A percentile compares a stretch with the other conserved stretches of the same genome.
Conservation (phyloP, 1,140 invertebrate species). For the Platyura marginata region DNA sequence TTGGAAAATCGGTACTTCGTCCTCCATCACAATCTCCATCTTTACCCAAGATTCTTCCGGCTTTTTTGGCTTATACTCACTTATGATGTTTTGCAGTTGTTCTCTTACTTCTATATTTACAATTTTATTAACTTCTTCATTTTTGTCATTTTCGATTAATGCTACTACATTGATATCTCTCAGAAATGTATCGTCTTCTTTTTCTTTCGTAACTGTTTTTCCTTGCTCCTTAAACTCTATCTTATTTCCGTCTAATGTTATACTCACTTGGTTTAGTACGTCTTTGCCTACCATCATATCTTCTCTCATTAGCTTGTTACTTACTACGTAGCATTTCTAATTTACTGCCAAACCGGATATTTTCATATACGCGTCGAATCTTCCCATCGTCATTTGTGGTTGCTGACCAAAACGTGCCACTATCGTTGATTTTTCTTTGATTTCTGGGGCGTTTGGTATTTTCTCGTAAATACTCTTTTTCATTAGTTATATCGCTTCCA, state of each 20-base stretch:
- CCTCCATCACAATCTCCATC: conserved; percentile 8
- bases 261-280: background rate
- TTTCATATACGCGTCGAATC: background rate
- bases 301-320: background rate
- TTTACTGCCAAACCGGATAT: background rate
- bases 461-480: background rate
- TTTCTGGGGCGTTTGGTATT: background rate
- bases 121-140: background rate
- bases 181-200: background rate
- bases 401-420: background rate
- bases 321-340: background rate
- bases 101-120: background rate
- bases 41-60: conserved; percentile 4
- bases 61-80: background rate
- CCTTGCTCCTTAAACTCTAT: background rate
- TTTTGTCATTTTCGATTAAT: background rate
- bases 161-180: background rate
- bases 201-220: background rate
- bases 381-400: background rate
- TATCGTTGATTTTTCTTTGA: background rate
- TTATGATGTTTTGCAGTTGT: background rate
- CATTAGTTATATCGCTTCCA: background rate
- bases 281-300: background rate
- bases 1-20: conserved; percentile 11
- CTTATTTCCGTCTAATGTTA: background rate